Percentiles rank a stretch among this genome's conserved stretches.
phyloP scores from a whole-genome alignment of 2,797 vertebrate genomes.

The Sylvilagus floridanus region DNA sequence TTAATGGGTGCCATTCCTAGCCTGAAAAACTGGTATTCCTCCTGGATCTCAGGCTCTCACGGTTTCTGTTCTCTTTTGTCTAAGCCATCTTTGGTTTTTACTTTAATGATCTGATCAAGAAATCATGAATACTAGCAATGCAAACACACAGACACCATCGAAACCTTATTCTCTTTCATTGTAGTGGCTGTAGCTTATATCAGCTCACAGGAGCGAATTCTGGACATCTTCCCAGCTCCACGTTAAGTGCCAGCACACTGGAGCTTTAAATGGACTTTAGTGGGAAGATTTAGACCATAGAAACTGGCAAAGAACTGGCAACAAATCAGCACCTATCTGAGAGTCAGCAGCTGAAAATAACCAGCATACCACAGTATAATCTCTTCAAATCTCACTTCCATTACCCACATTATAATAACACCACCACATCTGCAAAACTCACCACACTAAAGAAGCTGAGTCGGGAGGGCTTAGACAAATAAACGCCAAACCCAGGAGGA shows the following conservation, averaged over 20 bases:
- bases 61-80: background rate
- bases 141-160: background rate
- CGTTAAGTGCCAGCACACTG: background rate
- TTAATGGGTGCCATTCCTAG: background rate
- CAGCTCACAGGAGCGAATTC: background rate
- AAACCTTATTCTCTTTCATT: background rate
- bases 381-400: conserved; percentile 6
- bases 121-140: background rate
- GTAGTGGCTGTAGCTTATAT: background rate
- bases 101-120: background rate
- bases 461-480: background rate
- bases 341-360: background rate
- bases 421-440: background rate
- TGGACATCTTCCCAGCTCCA: background rate
- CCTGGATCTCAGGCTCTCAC: background rate
- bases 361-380: background rate
- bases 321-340: background rate
- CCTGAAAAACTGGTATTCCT: background rate
- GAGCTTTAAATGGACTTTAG: background rate
- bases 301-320: background rate
- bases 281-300: background rate
- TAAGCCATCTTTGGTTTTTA: background rate
- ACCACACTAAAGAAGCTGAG: background rate
- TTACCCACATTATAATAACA: background rate
- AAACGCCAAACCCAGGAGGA: background rate